phyloP scores from a whole-genome alignment of 2,888 invertebrate species.

The Meteorus cinctellus region DNA sequence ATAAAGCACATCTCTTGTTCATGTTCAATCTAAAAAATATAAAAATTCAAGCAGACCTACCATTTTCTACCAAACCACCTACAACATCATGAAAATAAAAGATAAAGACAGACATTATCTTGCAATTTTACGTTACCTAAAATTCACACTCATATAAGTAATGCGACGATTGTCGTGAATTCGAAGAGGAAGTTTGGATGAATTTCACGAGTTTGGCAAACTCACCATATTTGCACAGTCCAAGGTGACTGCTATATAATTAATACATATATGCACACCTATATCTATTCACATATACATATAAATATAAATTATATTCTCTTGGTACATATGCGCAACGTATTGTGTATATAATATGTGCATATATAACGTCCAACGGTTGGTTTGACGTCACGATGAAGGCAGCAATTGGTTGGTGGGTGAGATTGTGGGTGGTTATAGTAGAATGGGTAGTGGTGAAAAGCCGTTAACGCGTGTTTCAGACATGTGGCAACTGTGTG shows the following conservation, averaged over 20 bases:
- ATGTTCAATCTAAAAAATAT: too few relatives aligned
- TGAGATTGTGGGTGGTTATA: background rate
- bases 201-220: slow-evolving; percentile 40
- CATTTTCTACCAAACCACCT: too few relatives aligned
- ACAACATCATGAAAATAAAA: too few relatives aligned
- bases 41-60: too few relatives aligned
- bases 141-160: slow-evolving; percentile 8
- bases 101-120: too few relatives aligned
- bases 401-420: slow-evolving; percentile 14
- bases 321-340: slow-evolving; percentile 22
- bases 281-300: background rate
- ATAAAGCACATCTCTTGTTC: too few relatives aligned
- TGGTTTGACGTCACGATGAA: slow-evolving; percentile 31
- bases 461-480: slow-evolving; percentile 40
- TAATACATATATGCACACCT: background rate
- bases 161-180: slow-evolving; percentile 11
- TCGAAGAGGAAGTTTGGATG: slow-evolving; percentile 35
- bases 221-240: slow-evolving; percentile 38
- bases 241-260: slow-evolving; percentile 24
- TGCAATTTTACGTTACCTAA: background rate
- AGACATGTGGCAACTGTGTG: slow-evolving; percentile 40
- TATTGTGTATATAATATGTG: slow-evolving; percentile 46
- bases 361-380: slow-evolving; percentile 11
- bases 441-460: slow-evolving; percentile 11
- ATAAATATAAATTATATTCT: slow-evolving; percentile 13